Evolutionary conservation across 1,140 invertebrate species (phyloP).

Genomic region (Drosophila truncata): DNA sequence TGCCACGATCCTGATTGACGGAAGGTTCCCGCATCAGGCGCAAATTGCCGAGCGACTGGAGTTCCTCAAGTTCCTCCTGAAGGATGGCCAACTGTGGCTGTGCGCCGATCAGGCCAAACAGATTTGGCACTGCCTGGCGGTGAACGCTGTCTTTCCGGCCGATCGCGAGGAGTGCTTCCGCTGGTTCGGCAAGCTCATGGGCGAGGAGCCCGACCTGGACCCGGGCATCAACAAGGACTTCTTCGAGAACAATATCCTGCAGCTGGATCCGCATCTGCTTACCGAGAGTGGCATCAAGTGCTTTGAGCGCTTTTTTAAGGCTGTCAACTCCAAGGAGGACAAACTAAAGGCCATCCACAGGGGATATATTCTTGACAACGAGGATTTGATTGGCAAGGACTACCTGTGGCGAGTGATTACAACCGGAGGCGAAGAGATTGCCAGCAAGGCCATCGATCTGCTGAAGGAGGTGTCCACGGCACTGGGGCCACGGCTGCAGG

Average conservation of each 20-base stretch:
- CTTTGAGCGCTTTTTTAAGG: constrained; percentile 96
- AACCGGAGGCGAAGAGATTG: constrained; percentile 95
- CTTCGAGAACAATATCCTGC: constrained; percentile 97
- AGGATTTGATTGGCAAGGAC: constrained; percentile 97
- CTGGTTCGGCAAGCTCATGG: constrained; percentile 99
- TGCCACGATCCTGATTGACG: constrained; percentile 93
- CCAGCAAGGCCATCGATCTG: constrained; percentile 95
- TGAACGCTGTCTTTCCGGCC: constrained; percentile 95
- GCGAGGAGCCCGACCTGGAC: constrained; percentile 98
- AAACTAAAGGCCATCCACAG: constrained; percentile 95
- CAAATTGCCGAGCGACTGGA: constrained; percentile 98
- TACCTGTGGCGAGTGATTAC: constrained; percentile 98
- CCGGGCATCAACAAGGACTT: constrained; percentile 98
- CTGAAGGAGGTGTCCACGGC: constrained; percentile 97
- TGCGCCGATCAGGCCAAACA: constrained; percentile 98
- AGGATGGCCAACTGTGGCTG: constrained; percentile 97
- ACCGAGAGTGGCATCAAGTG: constrained; percentile 98
- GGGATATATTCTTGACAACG: constrained; percentile 92
- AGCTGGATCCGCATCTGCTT: constrained; percentile 95
- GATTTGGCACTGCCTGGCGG: constrained; percentile 98
- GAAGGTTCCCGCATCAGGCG: constrained; percentile 95
- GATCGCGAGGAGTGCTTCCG: constrained; percentile 99
- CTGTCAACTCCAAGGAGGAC: constrained; percentile 97
- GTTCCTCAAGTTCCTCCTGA: constrained; percentile 96
- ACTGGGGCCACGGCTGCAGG: constrained; percentile 93